A percentile compares a stretch with the other conserved stretches of the same genome.
phyloP scores from a whole-genome alignment of 2,113 vertebrate species.

The Lanius ludovicianus region DNA sequence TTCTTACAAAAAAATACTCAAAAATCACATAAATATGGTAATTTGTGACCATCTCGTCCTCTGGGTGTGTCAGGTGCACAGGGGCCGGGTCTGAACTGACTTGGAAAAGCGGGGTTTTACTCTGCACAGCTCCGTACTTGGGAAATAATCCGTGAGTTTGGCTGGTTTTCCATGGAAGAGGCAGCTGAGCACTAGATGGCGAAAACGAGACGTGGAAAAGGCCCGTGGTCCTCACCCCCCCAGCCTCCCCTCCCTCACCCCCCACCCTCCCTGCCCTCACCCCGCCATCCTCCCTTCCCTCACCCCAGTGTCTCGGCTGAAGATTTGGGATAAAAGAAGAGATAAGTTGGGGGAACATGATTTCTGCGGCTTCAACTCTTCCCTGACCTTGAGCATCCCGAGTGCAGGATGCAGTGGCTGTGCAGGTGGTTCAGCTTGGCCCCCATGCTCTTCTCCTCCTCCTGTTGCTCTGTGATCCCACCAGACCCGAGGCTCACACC shows the following conservation, averaged over 20 bases:
- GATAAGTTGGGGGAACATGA: background rate
- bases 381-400: background rate
- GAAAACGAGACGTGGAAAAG: background rate
- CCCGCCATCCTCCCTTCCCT: background rate
- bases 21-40: accelerated
- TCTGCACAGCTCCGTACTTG: accelerated
- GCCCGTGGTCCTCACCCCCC: background rate
- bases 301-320: background rate
- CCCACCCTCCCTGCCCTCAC: background rate
- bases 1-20: background rate
- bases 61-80: background rate
- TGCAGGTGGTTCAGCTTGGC: background rate
- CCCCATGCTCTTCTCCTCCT: background rate
- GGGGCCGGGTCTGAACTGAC: background rate
- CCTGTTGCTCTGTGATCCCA: background rate
- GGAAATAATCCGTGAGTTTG: accelerated
- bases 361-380: background rate
- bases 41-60: background rate
- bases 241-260: background rate
- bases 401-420: accelerated
- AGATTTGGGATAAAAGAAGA: background rate
- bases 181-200: constrained; percentile 13
- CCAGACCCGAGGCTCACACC: background rate
- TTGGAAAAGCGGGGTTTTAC: background rate
- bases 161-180: background rate